Conservation (phyloP, 2,797 vertebrate genomes). For the Gobio occitaniae region DNA sequence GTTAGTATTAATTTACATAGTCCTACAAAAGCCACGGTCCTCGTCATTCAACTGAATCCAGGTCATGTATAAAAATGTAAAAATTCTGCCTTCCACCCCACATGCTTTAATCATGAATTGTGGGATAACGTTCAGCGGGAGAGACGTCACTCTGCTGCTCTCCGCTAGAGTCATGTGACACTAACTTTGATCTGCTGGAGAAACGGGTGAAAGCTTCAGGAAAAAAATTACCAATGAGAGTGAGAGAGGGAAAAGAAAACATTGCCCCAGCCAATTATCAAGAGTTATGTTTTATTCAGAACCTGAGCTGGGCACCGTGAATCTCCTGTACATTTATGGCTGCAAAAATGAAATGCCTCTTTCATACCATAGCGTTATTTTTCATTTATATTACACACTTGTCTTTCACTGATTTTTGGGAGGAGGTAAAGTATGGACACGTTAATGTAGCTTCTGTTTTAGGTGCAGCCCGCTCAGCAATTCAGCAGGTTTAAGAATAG, state of each 20-base stretch:
- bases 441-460: constrained; percentile 42
- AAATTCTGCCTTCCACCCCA: constrained; percentile 68
- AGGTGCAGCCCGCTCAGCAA: not conserved
- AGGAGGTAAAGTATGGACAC: constrained; percentile 24
- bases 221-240: constrained; percentile 80
- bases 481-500: not conserved
- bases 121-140: constrained; percentile 75
- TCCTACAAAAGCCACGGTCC: not conserved
- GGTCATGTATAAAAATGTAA: constrained; percentile 52
- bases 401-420: constrained; percentile 32
- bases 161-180: constrained; percentile 77
- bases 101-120: constrained; percentile 77
- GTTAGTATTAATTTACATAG: constrained; percentile 25
- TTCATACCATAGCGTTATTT: constrained; percentile 50
- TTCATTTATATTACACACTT: constrained; percentile 57
- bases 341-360: constrained; percentile 47
- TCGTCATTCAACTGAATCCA: constrained; percentile 43
- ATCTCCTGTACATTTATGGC: constrained; percentile 58
- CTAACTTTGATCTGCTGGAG: constrained; percentile 79
- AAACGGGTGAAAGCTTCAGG: constrained; percentile 75
- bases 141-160: constrained; percentile 73
- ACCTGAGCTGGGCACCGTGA: constrained; percentile 55
- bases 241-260: constrained; percentile 68
- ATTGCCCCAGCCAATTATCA: constrained; percentile 74
- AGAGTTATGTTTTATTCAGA: constrained; percentile 73